These are phyloP conservation scores for Fulica atra DNA, from an alignment of 2,113 vertebrate species.

Conservation along the genomic window DNA sequence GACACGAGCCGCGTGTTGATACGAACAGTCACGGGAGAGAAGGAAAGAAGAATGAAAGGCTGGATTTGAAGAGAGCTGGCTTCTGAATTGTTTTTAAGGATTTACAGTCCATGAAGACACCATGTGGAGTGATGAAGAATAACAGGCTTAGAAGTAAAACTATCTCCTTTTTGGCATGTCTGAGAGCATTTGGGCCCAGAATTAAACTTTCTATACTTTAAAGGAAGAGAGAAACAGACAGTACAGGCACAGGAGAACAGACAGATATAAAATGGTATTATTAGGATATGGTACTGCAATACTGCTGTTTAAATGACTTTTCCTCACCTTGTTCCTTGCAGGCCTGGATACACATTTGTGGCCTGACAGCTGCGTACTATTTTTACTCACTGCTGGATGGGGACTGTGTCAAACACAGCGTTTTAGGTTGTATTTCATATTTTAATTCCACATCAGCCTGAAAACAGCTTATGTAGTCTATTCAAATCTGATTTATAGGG, in stretches of 20 bases:
- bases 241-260: neutral
- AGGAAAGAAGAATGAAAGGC: neutral
- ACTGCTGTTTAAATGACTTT: neutral
- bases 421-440: neutral
- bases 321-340: neutral
- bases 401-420: neutral
- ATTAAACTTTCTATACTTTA: neutral
- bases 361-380: neutral
- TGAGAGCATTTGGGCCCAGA: neutral
- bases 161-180: neutral
- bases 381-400: neutral
- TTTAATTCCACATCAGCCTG: neutral
- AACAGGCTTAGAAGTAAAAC: neutral
- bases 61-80: neutral
- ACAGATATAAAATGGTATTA: neutral
- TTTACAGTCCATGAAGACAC: conserved; percentile 37
- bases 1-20: neutral
- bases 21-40: neutral
- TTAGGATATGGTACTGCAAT: neutral
- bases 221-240: neutral
- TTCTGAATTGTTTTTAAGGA: neutral
- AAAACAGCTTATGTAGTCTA: neutral
- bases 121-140: conserved; percentile 40
- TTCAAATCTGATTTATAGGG: neutral
- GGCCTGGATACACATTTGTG: neutral